These are phyloP conservation scores for Catocala sponsa DNA, from an alignment of 2,888 invertebrate species.

Conservation along the genomic window DNA sequence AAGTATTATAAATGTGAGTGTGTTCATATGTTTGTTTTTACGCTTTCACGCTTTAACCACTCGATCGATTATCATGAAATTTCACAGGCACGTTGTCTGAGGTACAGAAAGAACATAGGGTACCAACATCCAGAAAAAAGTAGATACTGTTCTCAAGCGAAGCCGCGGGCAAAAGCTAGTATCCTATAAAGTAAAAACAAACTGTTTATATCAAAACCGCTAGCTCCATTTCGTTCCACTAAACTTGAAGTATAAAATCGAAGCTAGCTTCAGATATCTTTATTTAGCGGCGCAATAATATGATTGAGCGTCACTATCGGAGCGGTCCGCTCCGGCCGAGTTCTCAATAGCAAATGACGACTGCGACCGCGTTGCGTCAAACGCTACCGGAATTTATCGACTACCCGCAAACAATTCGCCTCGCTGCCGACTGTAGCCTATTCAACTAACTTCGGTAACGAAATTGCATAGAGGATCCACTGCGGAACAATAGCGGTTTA, in stretches of 20 bases:
- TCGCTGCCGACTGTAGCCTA: slow-evolving; percentile 51
- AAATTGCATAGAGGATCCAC: slow-evolving; percentile 54
- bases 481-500: slow-evolving; percentile 34
- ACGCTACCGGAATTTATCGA: slow-evolving; percentile 70
- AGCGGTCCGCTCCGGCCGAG: slow-evolving; percentile 47
- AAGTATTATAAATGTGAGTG: too few species aligned
- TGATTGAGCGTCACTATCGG: slow-evolving; percentile 54
- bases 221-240: too few species aligned
- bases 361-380: slow-evolving; percentile 68
- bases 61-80: too few species aligned
- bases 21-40: too few species aligned
- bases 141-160: too few species aligned
- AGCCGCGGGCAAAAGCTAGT: too few species aligned
- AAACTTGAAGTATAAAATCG: slow-evolving; percentile 1
- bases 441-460: slow-evolving; percentile 55
- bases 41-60: too few species aligned
- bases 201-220: too few species aligned
- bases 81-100: too few species aligned
- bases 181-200: too few species aligned
- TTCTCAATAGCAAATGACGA: slow-evolving; percentile 65
- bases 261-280: slow-evolving; percentile 25
- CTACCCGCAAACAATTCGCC: slow-evolving; percentile 71
- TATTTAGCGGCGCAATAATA: slow-evolving; percentile 45
- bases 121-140: too few species aligned
- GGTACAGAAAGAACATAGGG: too few species aligned